These are phyloP conservation scores for Dicyrtoma fusca DNA, from an alignment of 2,888 invertebrate genomes.

Conservation along the genomic window DNA sequence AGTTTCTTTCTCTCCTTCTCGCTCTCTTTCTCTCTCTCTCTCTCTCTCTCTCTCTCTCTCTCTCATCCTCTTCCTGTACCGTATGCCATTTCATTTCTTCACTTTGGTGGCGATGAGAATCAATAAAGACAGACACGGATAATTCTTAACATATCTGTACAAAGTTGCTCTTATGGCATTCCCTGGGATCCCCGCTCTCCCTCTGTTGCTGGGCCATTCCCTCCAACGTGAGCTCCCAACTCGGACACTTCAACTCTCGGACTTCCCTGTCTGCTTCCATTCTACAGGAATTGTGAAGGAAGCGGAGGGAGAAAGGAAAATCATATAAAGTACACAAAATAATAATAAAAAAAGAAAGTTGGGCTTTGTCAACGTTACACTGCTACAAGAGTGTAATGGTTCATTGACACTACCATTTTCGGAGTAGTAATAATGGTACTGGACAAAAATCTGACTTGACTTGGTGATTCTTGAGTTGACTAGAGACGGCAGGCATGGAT, in stretches of 20 bases:
- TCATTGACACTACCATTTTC: constrained; percentile 33
- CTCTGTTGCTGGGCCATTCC: neutral
- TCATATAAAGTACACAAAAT: neutral
- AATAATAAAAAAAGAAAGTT: constrained; percentile 22
- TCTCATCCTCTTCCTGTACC: neutral
- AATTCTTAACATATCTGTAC: neutral
- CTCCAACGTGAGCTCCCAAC: neutral
- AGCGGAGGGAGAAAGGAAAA: constrained; percentile 10
- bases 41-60: constrained; percentile 7
- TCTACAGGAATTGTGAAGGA: neutral
- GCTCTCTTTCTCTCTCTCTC: too few relatives aligned
- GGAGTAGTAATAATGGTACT: constrained; percentile 15
- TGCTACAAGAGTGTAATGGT: constrained; percentile 33
- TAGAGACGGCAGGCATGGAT: too few relatives aligned
- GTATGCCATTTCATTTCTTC: too few relatives aligned
- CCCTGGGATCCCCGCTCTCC: neutral
- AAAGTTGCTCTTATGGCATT: neutral
- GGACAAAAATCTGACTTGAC: constrained; percentile 9
- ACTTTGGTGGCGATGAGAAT: neutral
- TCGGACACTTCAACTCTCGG: neutral
- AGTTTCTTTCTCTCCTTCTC: neutral
- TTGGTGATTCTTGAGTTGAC: neutral
- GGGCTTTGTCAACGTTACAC: constrained; percentile 23
- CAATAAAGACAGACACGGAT: neutral
- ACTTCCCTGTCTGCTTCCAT: neutral